These are phyloP conservation scores for Poecilobothrus nobilitatus DNA, from an alignment of 2,888 invertebrate genomes.

Conservation along the genomic window DNA sequence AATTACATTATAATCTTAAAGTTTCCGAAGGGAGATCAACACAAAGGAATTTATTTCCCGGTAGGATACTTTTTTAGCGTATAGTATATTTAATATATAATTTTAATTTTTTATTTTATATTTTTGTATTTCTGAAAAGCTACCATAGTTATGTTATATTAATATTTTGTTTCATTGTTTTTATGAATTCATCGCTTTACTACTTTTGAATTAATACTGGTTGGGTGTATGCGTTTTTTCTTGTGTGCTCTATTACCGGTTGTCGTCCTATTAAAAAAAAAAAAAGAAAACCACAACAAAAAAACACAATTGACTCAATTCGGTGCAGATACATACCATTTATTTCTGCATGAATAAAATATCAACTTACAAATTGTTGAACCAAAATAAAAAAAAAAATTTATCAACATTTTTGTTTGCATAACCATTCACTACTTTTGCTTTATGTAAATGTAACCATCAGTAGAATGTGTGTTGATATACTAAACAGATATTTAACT, in stretches of 20 bases:
- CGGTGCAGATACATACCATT: neutral
- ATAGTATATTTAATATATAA: no score
- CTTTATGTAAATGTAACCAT: no score
- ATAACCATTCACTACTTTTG: no score
- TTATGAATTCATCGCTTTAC: neutral
- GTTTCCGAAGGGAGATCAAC: neutral
- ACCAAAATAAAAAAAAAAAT: neutral
- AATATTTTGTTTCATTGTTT: neutral
- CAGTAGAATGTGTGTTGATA: no score
- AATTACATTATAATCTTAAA: neutral
- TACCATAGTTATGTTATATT: neutral
- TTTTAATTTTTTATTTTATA: neutral
- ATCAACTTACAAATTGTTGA: neutral
- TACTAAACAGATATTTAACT: neutral
- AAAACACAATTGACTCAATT: neutral
- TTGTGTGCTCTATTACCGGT: no score
- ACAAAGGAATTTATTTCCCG: conserved; percentile 2
- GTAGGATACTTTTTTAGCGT: neutral
- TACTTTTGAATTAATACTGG: neutral
- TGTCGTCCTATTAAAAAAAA: no score
- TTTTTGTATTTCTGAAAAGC: neutral
- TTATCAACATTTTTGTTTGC: no score
- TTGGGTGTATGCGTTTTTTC: neutral
- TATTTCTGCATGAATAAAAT: neutral
- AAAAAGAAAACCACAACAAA: neutral